phyloP scores from a whole-genome alignment of 2,888 invertebrate species.

The Hypena proboscidalis region DNA sequence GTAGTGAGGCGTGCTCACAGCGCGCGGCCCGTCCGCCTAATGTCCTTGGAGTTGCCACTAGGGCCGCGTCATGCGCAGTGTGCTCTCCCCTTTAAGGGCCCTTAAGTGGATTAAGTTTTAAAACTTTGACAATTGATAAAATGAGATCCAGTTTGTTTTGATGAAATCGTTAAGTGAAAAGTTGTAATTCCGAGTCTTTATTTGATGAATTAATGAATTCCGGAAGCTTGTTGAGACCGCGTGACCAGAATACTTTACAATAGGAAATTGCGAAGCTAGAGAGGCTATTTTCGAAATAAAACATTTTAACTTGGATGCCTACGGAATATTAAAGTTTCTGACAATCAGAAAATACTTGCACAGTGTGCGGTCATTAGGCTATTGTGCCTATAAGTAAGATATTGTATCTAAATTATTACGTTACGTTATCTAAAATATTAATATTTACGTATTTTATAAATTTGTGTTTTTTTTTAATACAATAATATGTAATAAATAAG shows the following conservation, averaged over 20 bases:
- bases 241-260: conserved; percentile 31
- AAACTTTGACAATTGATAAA: conserved; percentile 83
- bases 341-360: too few species aligned
- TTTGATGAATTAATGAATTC: conserved; percentile 40
- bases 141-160: conserved; percentile 78
- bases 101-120: conserved; percentile 84
- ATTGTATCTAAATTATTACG: too few species aligned
- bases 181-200: conserved; percentile 58
- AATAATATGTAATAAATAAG: too few species aligned
- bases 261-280: conserved; percentile 6
- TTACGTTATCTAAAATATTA: too few species aligned
- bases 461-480: too few species aligned
- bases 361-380: too few species aligned
- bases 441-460: too few species aligned
- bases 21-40: conserved; percentile 59
- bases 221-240: conserved; percentile 13
- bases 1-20: conserved; percentile 54
- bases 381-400: too few species aligned
- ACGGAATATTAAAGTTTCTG: conserved; percentile 7
- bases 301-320: neutral
- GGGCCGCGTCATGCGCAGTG: conserved; percentile 79
- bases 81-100: conserved; percentile 72
- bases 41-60: conserved; percentile 80
- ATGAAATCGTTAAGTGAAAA: conserved; percentile 73
- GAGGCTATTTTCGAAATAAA: conserved; percentile 2